Conservation (phyloP, 2,113 vertebrate genomes). For the Hucho hucho region DNA sequence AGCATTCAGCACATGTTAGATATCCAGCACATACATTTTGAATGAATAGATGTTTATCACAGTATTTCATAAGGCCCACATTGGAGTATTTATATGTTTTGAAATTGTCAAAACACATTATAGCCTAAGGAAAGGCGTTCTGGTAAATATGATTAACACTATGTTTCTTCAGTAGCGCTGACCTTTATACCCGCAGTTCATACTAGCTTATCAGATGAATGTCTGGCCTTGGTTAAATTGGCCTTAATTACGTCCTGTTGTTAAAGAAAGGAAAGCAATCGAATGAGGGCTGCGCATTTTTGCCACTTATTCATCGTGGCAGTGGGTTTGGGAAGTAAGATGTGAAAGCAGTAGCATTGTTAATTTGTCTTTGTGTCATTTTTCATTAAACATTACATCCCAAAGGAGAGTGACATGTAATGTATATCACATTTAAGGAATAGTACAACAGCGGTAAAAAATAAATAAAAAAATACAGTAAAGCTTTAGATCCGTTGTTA, state of each 20-base stretch:
- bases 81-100: neutral
- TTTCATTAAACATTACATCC: conserved; percentile 11
- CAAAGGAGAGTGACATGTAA: neutral
- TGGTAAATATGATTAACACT: conserved; percentile 62
- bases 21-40: no score
- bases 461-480: neutral
- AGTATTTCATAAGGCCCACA: no score
- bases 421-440: neutral
- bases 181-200: conserved; percentile 74
- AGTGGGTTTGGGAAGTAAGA: conserved; percentile 23
- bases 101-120: conserved; percentile 7
- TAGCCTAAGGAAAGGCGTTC: conserved; percentile 43
- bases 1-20: no score
- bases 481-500: neutral
- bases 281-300: conserved; percentile 69
- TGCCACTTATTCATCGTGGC: conserved; percentile 2
- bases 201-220: conserved; percentile 82
- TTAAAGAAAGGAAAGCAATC: conserved; percentile 74
- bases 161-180: conserved; percentile 75
- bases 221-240: conserved; percentile 86
- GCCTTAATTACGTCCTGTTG: conserved; percentile 85
- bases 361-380: conserved; percentile 11
- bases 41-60: no score
- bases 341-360: conserved; percentile 23
- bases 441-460: neutral